Evolutionary conservation across 2,113 vertebrate species (phyloP).

Genomic region (Gallinago undulata): DNA sequence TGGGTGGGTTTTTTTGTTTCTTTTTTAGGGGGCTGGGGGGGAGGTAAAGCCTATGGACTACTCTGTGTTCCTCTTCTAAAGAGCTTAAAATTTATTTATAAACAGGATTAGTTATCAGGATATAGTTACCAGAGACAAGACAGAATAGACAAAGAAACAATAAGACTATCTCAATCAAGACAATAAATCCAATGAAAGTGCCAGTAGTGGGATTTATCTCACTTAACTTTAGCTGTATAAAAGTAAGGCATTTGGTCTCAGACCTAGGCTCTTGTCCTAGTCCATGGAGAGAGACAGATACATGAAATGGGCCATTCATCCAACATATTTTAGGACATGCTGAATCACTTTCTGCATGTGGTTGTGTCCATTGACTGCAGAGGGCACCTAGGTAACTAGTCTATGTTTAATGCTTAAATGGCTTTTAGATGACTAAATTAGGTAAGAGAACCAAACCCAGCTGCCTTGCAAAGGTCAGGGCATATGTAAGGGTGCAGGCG

Average conservation of each 20-base stretch:
- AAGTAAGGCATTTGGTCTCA: neutral
- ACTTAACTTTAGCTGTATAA: neutral
- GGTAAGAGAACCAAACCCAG: neutral
- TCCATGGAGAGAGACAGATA: neutral
- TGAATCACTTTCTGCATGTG: neutral
- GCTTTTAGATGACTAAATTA: neutral
- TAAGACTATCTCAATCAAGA: neutral
- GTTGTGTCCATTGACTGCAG: neutral
- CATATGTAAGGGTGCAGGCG: neutral
- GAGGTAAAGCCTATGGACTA: neutral
- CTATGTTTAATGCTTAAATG: neutral
- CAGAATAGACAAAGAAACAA: neutral
- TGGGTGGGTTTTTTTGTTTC: too few species aligned
- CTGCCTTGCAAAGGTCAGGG: neutral
- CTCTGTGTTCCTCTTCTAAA: neutral
- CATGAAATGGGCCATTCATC: neutral
- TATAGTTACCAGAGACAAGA: neutral
- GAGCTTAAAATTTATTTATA: neutral
- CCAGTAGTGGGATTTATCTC: neutral
- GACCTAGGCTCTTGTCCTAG: neutral
- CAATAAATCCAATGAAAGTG: accelerated
- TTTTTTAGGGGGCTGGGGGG: accelerated
- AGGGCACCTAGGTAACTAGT: neutral
- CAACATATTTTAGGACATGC: neutral
- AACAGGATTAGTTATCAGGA: neutral